Conservation (phyloP, 1,140 invertebrate genomes). For the Helicoverpa zea region DNA sequence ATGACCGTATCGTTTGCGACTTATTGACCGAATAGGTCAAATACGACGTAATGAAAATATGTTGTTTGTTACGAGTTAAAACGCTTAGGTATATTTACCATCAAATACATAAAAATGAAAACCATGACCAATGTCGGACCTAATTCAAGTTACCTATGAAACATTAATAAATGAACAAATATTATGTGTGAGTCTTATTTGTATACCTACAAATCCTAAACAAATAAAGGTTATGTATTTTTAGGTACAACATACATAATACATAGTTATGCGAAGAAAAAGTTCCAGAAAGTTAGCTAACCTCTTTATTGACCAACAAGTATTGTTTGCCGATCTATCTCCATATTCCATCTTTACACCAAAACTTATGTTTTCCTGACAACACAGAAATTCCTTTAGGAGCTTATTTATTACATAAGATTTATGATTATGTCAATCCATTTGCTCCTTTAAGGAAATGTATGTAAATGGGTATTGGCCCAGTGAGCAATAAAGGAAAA, state of each 20-base stretch:
- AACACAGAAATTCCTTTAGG: neutral
- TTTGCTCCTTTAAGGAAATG: constrained; percentile 9
- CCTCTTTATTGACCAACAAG: neutral
- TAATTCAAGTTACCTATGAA: no score
- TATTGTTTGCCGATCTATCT: neutral
- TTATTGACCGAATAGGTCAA: no score
- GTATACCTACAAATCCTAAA: no score
- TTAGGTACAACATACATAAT: neutral
- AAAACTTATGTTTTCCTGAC: neutral
- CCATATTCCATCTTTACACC: neutral
- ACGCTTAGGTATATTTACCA: no score
- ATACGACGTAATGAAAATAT: no score
- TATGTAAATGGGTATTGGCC: constrained; percentile 2
- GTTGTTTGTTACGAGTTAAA: no score
- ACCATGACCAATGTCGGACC: no score
- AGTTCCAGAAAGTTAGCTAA: neutral
- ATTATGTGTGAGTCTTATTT: no score
- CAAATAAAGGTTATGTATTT: neutral
- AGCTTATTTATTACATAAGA: constrained; percentile 8
- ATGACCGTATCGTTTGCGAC: no score
- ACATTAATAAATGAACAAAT: no score
- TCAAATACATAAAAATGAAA: no score
- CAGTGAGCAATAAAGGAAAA: constrained; percentile 2
- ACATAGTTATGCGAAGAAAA: constrained; percentile 7
- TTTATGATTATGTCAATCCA: constrained; percentile 41